Conservation (phyloP, 2,888 invertebrate species). For the Drosophila fulvimacula region DNA sequence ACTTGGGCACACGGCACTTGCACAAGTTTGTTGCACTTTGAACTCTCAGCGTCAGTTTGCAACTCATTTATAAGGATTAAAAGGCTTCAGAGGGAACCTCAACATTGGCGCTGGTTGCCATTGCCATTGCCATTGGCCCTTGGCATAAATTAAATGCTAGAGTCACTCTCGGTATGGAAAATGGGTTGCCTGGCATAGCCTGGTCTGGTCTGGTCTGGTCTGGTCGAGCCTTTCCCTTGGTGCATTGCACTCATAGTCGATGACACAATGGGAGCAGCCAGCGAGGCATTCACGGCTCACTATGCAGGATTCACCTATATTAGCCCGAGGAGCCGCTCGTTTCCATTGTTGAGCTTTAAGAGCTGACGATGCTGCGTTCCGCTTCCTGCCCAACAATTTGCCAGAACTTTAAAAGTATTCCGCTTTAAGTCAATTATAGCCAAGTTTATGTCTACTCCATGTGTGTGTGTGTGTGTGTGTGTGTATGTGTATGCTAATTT, state of each 20-base stretch:
- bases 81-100: conserved; percentile 25
- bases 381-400: conserved; percentile 31
- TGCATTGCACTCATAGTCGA: conserved; percentile 41
- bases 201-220: neutral
- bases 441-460: conserved; percentile 29
- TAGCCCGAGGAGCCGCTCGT: conserved; percentile 29
- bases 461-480: conserved; percentile 1
- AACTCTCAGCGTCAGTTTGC: conserved; percentile 48
- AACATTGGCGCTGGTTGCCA: conserved; percentile 39
- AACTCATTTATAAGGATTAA: conserved; percentile 37
- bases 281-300: conserved; percentile 19
- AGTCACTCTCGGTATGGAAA: conserved; percentile 29
- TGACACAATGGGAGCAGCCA: conserved; percentile 34
- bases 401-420: conserved; percentile 22
- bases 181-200: conserved; percentile 53
- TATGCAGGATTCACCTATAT: conserved; percentile 52
- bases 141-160: conserved; percentile 72
- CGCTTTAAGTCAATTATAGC: conserved; percentile 63
- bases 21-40: conserved; percentile 72
- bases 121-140: conserved; percentile 75
- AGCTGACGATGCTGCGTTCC: conserved; percentile 45
- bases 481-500: conserved; percentile 69
- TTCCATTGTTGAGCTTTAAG: conserved; percentile 23
- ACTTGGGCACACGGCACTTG: conserved; percentile 5
- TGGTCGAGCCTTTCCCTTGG: conserved; percentile 14